Evolutionary conservation across 2,113 vertebrate species (phyloP), one percentile per base, ranked within the genome.

Genomic region (Phasianus colchicus): DNA sequence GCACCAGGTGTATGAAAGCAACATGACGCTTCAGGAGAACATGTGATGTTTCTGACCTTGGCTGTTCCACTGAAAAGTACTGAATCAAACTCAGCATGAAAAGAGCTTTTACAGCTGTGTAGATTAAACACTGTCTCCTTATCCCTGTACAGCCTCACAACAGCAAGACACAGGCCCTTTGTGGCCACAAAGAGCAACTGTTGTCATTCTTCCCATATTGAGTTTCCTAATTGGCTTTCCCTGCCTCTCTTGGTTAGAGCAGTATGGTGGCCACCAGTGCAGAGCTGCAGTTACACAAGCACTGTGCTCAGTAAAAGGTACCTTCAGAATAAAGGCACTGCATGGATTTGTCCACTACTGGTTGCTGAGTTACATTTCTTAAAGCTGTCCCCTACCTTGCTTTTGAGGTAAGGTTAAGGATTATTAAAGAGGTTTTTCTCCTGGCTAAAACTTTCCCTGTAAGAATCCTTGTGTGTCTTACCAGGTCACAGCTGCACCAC

Each of bases 61-160:
- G 42, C 32, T 4, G 1, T 63, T 38, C 19, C 55, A 63, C 16
- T 6, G 5, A 76, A 87, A 73, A 25, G 40, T 71, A 69, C 0
- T 0, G 24, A 1, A 3, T 66, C 64, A 92, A 29, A 30, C 1
- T 0, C 60, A 76, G 29, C 13, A 60, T 6, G 64, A 85, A 67
- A 61, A 55, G 67, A 58, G 45, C n/a, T 47, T 34, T 16, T 50
- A 48, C 89, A 91, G 75, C 75, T 91, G 87, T 12, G 6, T 22
- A 65, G 50, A 21, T 88, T 50, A 74, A 91, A 89, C 84, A 90
- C 70, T 96, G 89, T 80, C 78, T 74, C 84, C 50, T 89, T 92
- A 92, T 93, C 75, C 34, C 45, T 21, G 21, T 11, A n/a, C 34
- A 73, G 75, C 29, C 64, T 71, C 25, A 2, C 71, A 95, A 80